Evolutionary conservation across 2,888 invertebrate genomes (phyloP).

Genomic region (Drosophila peninsularis): DNA sequence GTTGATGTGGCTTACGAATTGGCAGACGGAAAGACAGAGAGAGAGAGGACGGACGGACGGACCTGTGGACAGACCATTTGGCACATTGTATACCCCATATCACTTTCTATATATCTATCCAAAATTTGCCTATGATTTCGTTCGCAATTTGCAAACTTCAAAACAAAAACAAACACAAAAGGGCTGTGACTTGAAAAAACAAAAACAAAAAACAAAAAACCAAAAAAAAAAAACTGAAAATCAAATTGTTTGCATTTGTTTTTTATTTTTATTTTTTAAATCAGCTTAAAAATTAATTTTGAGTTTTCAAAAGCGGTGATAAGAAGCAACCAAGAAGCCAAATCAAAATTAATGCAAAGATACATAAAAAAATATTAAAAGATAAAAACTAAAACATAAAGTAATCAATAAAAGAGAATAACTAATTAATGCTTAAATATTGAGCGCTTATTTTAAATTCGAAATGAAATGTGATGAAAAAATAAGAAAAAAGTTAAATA

Average conservation of each 20-base stretch:
- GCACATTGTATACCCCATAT: constrained; percentile 41
- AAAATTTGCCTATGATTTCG: constrained; percentile 36
- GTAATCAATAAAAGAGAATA: constrained; percentile 40
- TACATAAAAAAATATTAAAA: constrained; percentile 31
- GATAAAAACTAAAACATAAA: constrained; percentile 13
- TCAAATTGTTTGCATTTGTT: constrained; percentile 44
- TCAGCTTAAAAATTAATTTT: constrained; percentile 41
- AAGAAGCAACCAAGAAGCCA: constrained; percentile 71
- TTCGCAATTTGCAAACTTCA: constrained; percentile 19
- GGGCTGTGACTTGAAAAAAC: constrained; percentile 75
- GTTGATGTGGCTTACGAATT: constrained; percentile 55
- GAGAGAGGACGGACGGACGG: constrained; percentile 49
- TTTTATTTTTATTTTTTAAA: constrained; percentile 8
- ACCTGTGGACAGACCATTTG: constrained; percentile 62
- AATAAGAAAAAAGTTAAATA: constrained; percentile 50
- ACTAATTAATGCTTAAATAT: constrained; percentile 48
- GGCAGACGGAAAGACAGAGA: constrained; percentile 40
- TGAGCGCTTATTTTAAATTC: constrained; percentile 59
- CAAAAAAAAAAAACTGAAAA: constrained; percentile 64
- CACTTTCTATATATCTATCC: constrained; percentile 25
- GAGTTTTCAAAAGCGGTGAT: constrained; percentile 71
- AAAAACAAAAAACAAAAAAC: constrained; percentile 49
- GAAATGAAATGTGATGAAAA: constrained; percentile 72
- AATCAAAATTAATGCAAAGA: constrained; percentile 76
- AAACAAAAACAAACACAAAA: constrained; percentile 54